A percentile compares a stretch with the other conserved stretches of the same genome.
These are phyloP conservation scores for Disparrhopalites patrizii DNA, from an alignment of 2,888 invertebrate genomes.

Conservation along the genomic window DNA sequence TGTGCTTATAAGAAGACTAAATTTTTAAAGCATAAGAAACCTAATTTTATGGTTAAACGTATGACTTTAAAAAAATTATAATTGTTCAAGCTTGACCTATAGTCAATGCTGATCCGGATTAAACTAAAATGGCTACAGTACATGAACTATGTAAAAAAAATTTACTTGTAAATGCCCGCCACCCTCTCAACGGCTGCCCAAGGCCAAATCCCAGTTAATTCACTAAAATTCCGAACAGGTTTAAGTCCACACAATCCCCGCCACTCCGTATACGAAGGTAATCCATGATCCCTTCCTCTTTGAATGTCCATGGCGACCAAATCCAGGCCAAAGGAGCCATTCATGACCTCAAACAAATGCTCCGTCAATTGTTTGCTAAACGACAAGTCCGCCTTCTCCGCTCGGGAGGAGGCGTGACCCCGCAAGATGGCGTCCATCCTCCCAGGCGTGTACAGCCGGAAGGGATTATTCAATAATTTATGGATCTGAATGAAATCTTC, in stretches of 20 bases:
- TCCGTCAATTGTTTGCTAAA: constrained; percentile 65
- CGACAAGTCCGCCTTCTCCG: constrained; percentile 61
- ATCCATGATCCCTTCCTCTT: constrained; percentile 81
- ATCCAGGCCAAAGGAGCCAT: constrained; percentile 65
- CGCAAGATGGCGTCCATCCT: constrained; percentile 63
- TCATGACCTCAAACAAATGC: constrained; percentile 62
- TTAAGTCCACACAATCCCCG: constrained; percentile 69
- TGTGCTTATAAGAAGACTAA: too few relatives aligned
- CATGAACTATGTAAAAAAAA: too few relatives aligned
- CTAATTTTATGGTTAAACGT: too few relatives aligned
- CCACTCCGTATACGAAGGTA: constrained; percentile 74
- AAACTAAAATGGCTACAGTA: too few relatives aligned
- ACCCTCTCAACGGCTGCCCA: constrained; percentile 54
- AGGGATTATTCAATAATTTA: constrained; percentile 77
- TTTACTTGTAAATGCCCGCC: constrained; percentile 36
- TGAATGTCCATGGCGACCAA: constrained; percentile 83
- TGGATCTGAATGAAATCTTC: constrained; percentile 67
- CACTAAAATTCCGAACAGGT: constrained; percentile 61
- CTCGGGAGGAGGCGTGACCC: constrained; percentile 64
- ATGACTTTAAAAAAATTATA: too few relatives aligned
- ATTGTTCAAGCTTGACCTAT: too few relatives aligned
- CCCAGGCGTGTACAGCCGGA: constrained; percentile 61
- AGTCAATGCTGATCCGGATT: too few relatives aligned
- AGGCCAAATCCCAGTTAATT: constrained; percentile 64
- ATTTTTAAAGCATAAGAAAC: too few relatives aligned